Percentiles rank a stretch among this genome's conserved stretches.
These are phyloP conservation scores for Pseudorasbora parva DNA, from an alignment of 2,113 vertebrate genomes.

Conservation along the genomic window DNA sequence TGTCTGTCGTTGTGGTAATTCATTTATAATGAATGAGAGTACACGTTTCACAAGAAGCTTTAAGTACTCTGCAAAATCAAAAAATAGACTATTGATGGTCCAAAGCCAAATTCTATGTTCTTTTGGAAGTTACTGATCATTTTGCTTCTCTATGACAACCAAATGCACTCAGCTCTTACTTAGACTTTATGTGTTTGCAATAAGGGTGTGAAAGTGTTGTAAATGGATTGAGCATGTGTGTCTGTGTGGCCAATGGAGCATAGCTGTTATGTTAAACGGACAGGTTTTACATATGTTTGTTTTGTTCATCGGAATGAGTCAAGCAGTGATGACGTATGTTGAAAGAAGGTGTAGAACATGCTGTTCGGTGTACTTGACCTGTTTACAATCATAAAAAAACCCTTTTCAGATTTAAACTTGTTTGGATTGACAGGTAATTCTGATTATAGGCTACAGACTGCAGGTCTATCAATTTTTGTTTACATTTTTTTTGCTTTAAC, in stretches of 20 bases:
- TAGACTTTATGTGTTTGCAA: constrained; percentile 12
- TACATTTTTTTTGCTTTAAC: too few species aligned
- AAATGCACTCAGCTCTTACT: background rate
- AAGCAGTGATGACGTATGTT: constrained; percentile 26
- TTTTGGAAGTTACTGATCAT: constrained; percentile 31
- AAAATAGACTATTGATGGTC: background rate
- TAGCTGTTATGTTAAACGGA: background rate
- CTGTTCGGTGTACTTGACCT: background rate
- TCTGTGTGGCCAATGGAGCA: background rate
- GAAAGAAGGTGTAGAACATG: constrained; percentile 27
- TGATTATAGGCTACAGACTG: background rate
- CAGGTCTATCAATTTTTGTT: too few species aligned
- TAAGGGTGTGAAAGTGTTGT: constrained; percentile 25
- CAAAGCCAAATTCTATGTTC: constrained; percentile 15
- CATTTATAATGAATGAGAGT: background rate
- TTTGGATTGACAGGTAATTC: background rate
- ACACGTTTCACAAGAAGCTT: background rate
- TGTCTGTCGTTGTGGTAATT: background rate
- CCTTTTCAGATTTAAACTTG: background rate
- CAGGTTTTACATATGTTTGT: constrained; percentile 27
- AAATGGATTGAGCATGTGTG: background rate
- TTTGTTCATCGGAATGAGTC: constrained; percentile 20
- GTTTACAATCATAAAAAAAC: too few species aligned
- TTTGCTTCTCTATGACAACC: constrained; percentile 28
- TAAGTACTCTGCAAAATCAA: background rate